Evolutionary conservation across 2,888 invertebrate species (phyloP).

Genomic region (Molanna angustata): DNA sequence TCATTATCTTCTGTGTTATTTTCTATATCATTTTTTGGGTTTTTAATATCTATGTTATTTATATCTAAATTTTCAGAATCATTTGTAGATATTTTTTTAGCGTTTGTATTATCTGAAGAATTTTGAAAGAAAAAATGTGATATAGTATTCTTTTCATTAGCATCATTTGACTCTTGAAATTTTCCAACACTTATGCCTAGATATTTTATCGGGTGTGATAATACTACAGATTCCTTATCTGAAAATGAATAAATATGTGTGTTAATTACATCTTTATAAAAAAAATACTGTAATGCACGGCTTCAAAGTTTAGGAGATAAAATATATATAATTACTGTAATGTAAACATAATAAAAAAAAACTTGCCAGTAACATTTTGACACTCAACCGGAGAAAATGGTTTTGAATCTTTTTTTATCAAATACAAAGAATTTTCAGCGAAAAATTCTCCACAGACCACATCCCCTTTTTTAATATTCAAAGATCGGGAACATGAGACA

Average conservation of each 20-base stretch:
- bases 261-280: too few relatives aligned
- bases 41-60: too few relatives aligned
- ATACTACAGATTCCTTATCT: too few relatives aligned
- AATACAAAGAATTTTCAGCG: conserved; percentile 60
- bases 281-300: background rate
- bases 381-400: conserved; percentile 39
- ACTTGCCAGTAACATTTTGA: background rate
- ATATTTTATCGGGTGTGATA: conserved; percentile 58
- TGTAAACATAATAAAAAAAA: background rate
- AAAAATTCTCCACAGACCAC: conserved; percentile 67
- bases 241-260: too few relatives aligned
- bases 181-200: conserved; percentile 78
- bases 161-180: conserved; percentile 61
- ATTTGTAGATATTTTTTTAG: too few relatives aligned
- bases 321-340: background rate
- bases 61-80: too few relatives aligned
- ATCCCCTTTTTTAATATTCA: conserved; percentile 44
- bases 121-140: conserved; percentile 7
- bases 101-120: conserved; percentile 19
- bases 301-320: conserved; percentile 1
- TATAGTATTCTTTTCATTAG: conserved; percentile 1
- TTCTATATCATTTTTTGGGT: too few relatives aligned
- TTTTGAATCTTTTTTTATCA: conserved; percentile 59
- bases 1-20: too few relatives aligned
- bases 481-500: conserved; percentile 62